These are phyloP conservation scores for Catharus ustulatus DNA, from an alignment of 2,797 vertebrate species.

Conservation along the genomic window DNA sequence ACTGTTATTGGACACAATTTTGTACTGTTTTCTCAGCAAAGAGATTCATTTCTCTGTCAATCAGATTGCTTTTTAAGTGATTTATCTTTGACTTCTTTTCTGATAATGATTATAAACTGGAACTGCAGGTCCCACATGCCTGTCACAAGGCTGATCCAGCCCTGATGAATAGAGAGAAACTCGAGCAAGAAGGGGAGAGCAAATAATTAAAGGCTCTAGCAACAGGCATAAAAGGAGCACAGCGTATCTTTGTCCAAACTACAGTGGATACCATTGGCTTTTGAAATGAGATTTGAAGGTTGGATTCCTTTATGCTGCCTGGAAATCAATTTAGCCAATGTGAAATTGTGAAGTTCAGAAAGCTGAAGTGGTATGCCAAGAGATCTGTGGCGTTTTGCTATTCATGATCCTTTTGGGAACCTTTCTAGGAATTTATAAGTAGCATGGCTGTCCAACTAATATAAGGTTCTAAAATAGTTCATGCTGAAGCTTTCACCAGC, in stretches of 20 bases:
- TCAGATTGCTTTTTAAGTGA: slow-evolving; percentile 21
- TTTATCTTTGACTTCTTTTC: slow-evolving; percentile 37
- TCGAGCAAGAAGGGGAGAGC: background rate
- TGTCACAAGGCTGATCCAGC: background rate
- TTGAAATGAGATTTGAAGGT: slow-evolving; percentile 51
- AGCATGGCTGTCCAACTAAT: slow-evolving; percentile 9
- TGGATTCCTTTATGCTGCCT: slow-evolving; percentile 36
- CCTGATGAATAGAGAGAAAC: slow-evolving; percentile 24
- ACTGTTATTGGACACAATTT: slow-evolving; percentile 37
- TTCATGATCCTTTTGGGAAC: slow-evolving; percentile 59
- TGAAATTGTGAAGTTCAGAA: slow-evolving; percentile 48
- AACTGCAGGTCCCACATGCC: slow-evolving; percentile 9
- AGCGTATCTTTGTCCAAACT: slow-evolving; percentile 26
- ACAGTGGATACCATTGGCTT: slow-evolving; percentile 6
- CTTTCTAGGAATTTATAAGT: slow-evolving; percentile 62
- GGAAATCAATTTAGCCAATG: slow-evolving; percentile 60
- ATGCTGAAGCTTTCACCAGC: slow-evolving; percentile 29
- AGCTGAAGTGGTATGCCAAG: slow-evolving; percentile 16
- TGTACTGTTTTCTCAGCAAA: slow-evolving; percentile 45
- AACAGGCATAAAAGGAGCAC: slow-evolving; percentile 13
- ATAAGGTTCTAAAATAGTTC: slow-evolving; percentile 29
- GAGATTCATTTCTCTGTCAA: background rate
- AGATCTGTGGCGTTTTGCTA: slow-evolving; percentile 46
- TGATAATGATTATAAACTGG: slow-evolving; percentile 52
- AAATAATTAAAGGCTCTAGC: slow-evolving; percentile 51